phyloP scores from a whole-genome alignment of 2,797 vertebrate genomes.

The Centroberyx gerrardi region DNA sequence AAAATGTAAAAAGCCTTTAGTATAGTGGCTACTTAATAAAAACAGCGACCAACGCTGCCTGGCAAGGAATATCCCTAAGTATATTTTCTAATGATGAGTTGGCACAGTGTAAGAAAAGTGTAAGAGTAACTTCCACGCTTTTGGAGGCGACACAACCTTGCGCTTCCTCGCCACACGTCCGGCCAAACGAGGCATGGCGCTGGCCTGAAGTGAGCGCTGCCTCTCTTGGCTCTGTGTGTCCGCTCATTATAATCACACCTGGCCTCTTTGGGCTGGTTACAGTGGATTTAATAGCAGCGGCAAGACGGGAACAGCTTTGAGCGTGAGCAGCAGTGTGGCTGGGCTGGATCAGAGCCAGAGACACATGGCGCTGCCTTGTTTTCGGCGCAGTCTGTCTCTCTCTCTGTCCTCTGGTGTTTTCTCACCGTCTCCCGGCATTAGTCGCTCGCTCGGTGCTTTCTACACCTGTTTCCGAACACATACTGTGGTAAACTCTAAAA shows the following conservation, averaged over 20 bases:
- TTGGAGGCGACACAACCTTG: no score
- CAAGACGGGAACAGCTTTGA: no score
- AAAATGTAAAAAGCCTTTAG: no score
- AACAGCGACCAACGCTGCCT: no score
- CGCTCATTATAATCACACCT: conserved; percentile 51
- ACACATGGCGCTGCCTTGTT: neutral
- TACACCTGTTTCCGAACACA: conserved; percentile 37
- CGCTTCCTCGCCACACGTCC: neutral
- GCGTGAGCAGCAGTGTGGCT: no score
- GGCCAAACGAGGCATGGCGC: conserved; percentile 41
- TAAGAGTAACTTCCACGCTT: no score
- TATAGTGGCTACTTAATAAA: no score
- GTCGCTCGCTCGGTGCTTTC: conserved; percentile 19
- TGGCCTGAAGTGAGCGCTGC: conserved; percentile 26
- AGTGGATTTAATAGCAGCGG: conserved; percentile 22
- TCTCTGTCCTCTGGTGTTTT: conserved; percentile 28
- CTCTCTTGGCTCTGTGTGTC: conserved; percentile 27
- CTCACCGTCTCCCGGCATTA: conserved; percentile 1
- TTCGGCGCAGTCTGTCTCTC: neutral
- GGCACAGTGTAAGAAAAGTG: no score
- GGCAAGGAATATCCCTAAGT: no score
- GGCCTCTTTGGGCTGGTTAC: conserved; percentile 27
- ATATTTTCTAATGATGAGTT: no score
- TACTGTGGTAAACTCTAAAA: conserved; percentile 26
- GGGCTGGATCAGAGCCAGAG: no score